Evolutionary conservation across 2,888 invertebrate species (phyloP).

Genomic region (Tinea semifulvella): DNA sequence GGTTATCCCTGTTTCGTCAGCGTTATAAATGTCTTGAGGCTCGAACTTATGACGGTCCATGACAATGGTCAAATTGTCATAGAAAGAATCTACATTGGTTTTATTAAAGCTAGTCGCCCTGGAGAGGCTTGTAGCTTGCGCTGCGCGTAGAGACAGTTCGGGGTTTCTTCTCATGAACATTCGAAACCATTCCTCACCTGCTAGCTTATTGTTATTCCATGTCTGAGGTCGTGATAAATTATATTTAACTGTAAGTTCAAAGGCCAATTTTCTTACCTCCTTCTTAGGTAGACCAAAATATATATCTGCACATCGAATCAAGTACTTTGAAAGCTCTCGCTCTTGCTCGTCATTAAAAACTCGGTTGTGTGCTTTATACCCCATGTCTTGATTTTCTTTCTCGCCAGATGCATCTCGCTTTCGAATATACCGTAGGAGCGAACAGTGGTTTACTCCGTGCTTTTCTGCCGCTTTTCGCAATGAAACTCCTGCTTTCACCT

Average conservation of each 20-base stretch:
- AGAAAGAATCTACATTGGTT: slow-evolving; percentile 23
- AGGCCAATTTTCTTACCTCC: slow-evolving; percentile 17
- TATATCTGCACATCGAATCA: slow-evolving; percentile 17
- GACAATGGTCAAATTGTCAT: slow-evolving; percentile 21
- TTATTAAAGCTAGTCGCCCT: slow-evolving; percentile 23
- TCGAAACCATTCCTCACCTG: slow-evolving; percentile 19
- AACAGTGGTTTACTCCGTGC: slow-evolving; percentile 17
- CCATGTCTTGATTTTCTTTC: slow-evolving; percentile 11
- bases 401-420: slow-evolving; percentile 12
- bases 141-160: slow-evolving; percentile 21
- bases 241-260: slow-evolving; percentile 16
- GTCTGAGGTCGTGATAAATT: slow-evolving; percentile 14
- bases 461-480: slow-evolving; percentile 17
- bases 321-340: slow-evolving; percentile 15
- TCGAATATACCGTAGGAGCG: slow-evolving; percentile 18
- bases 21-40: slow-evolving; percentile 12
- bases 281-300: slow-evolving; percentile 18
- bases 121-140: slow-evolving; percentile 22
- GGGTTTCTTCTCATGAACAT: slow-evolving; percentile 23
- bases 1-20: slow-evolving; percentile 7
- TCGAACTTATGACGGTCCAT: slow-evolving; percentile 22
- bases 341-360: slow-evolving; percentile 14
- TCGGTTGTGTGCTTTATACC: slow-evolving; percentile 9
- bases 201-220: slow-evolving; percentile 9
- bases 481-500: slow-evolving; percentile 18